A percentile compares a stretch with the other conserved stretches of the same genome.
phyloP scores from a whole-genome alignment of 2,888 invertebrate genomes.

The Drosophila anceps region DNA sequence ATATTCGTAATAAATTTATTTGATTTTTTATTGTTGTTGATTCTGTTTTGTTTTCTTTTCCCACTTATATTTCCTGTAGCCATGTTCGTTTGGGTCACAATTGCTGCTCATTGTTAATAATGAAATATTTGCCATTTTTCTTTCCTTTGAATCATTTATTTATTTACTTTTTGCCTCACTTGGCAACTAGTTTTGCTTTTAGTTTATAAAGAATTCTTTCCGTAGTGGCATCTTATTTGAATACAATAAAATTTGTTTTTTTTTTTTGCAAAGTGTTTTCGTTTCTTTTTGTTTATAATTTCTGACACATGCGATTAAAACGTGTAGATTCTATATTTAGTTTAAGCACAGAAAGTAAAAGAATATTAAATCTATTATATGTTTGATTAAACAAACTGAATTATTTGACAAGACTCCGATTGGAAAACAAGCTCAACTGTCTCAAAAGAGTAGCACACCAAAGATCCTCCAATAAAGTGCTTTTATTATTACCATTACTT shows the following conservation, averaged over 20 bases:
- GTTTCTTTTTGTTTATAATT: slow-evolving; percentile 23
- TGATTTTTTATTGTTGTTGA: slow-evolving; percentile 15
- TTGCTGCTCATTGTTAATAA: slow-evolving; percentile 53
- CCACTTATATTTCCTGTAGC: slow-evolving; percentile 24
- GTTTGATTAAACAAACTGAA: slow-evolving; percentile 13
- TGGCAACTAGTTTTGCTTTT: slow-evolving; percentile 51
- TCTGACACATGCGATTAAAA: slow-evolving; percentile 65
- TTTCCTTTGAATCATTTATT: slow-evolving; percentile 9
- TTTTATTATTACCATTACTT: not conserved
- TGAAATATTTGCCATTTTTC: slow-evolving; percentile 24
- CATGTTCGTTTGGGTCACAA: slow-evolving; percentile 56
- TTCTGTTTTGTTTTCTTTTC: slow-evolving; percentile 15
- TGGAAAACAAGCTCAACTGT: not conserved
- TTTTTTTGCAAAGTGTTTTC: not conserved
- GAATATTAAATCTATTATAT: slow-evolving; percentile 16
- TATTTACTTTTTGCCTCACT: slow-evolving; percentile 36
- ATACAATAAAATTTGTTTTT: not conserved
- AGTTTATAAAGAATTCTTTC: not conserved
- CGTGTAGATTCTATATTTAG: slow-evolving; percentile 56
- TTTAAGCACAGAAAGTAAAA: not conserved
- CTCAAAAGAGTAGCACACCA: not conserved
- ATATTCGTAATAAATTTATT: not conserved
- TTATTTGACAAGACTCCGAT: not conserved
- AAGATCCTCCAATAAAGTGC: slow-evolving; percentile 3
- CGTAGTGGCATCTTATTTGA: not conserved